Evolutionary conservation across 2,888 invertebrate species (phyloP).

Genomic region (Drosophila pseudotakahashii): DNA sequence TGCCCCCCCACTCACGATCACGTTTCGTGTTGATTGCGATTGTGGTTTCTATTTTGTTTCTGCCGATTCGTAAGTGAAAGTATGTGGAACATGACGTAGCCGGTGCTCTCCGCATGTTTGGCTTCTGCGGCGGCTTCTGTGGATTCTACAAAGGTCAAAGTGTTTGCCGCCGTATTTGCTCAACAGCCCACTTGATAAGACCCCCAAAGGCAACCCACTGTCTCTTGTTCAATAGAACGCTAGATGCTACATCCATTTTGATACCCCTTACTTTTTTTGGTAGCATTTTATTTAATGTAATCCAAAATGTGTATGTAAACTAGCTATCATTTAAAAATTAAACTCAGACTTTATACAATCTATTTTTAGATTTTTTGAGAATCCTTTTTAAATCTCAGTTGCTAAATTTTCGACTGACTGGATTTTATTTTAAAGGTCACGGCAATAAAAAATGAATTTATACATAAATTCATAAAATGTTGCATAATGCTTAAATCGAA

Average conservation of each 20-base stretch:
- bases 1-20: conserved; percentile 31
- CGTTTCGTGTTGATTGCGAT: conserved; percentile 47
- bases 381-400: no score
- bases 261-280: not conserved
- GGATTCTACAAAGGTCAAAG: conserved; percentile 53
- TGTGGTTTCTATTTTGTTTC: conserved; percentile 76
- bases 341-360: no score
- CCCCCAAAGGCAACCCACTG: conserved; percentile 3
- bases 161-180: conserved; percentile 31
- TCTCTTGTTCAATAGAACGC: conserved; percentile 39
- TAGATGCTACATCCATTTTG: not conserved
- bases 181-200: conserved; percentile 52
- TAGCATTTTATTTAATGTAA: no score
- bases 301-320: no score
- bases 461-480: no score
- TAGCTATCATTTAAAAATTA: no score
- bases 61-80: conserved; percentile 72
- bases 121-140: conserved; percentile 34
- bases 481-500: no score
- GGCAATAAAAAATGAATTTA: no score
- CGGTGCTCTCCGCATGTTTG: conserved; percentile 13
- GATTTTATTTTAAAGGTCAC: no score
- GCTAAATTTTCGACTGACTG: no score
- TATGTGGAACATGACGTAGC: conserved; percentile 41
- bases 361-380: no score